Percentiles rank a stretch among this genome's conserved stretches.
Conservation (phyloP, 1,140 invertebrate species). For the Drosophila repleta region DNA sequence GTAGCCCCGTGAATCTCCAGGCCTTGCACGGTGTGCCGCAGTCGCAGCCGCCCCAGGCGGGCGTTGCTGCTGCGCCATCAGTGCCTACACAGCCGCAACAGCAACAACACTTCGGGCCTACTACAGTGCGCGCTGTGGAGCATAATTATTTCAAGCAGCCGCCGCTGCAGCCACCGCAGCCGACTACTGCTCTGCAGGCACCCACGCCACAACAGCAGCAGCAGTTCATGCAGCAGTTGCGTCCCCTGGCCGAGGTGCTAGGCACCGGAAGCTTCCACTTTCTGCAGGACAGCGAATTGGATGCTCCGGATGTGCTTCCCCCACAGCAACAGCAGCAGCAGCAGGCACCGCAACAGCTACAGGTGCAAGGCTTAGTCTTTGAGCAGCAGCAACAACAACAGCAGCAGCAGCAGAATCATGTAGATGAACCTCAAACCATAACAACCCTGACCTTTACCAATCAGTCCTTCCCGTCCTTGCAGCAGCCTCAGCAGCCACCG, state of each 20-base stretch:
- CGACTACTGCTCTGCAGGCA: constrained; percentile 56
- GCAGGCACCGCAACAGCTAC: constrained; percentile 43
- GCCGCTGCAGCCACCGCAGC: constrained; percentile 84
- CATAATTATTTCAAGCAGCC: constrained; percentile 86
- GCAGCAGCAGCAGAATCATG: constrained; percentile 57
- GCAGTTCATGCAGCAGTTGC: constrained; percentile 84
- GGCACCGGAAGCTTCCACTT: constrained; percentile 89
- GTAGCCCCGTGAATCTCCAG: constrained; percentile 75
- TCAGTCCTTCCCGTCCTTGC: constrained; percentile 87
- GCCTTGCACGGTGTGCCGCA: constrained; percentile 44
- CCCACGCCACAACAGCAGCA: constrained; percentile 66
- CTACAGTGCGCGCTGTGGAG: constrained; percentile 86
- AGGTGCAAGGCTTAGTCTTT: constrained; percentile 58
- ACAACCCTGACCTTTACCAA: constrained; percentile 92
- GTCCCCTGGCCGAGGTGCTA: constrained; percentile 89
- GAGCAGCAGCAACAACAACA: constrained; percentile 55
- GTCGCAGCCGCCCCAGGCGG: constrained; percentile 38
- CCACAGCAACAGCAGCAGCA: constrained; percentile 47
- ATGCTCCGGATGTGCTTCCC: constrained; percentile 86
- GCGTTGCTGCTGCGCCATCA: constrained; percentile 31
- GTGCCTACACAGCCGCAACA: constrained; percentile 30
- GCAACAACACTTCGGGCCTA: constrained; percentile 79
- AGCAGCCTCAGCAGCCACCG: constrained; percentile 58
- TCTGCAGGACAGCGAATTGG: constrained; percentile 91
- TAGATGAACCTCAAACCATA: constrained; percentile 85